These are phyloP conservation scores for Eugnorisma glareosa DNA, from an alignment of 2,888 invertebrate species.

Conservation along the genomic window DNA sequence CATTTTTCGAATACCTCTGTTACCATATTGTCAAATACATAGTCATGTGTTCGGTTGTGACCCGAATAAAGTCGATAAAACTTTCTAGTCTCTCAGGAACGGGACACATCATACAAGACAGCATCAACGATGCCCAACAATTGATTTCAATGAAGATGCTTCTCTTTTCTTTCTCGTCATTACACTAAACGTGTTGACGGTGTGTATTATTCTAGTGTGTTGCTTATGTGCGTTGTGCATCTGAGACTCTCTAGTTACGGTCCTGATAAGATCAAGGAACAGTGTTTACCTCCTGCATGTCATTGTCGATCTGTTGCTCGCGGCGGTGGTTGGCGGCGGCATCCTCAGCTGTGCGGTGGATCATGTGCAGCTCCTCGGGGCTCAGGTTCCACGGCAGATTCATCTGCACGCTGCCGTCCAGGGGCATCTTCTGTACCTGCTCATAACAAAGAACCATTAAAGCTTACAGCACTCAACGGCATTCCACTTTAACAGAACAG, in stretches of 20 bases:
- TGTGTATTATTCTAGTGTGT: not conserved
- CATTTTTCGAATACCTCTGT: not conserved
- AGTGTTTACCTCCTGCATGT: conserved; percentile 85
- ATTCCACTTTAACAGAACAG: not conserved
- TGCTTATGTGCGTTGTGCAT: not conserved
- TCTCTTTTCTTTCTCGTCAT: not conserved
- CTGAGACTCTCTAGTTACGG: not conserved
- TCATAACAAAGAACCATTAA: not conserved
- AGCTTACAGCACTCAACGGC: not conserved
- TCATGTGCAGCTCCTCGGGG: conserved; percentile 85
- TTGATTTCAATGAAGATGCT: not conserved
- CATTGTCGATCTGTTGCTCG: conserved; percentile 86
- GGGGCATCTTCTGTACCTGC: conserved; percentile 83
- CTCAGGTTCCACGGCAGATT: conserved; percentile 86
- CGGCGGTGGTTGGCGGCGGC: conserved; percentile 81
- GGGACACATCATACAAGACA: not conserved
- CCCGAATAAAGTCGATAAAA: not conserved
- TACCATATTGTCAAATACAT: not conserved
- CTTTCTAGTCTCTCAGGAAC: not conserved
- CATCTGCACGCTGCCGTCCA: conserved; percentile 85
- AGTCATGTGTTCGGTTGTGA: not conserved
- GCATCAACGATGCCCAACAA: not conserved
- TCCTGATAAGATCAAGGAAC: not conserved
- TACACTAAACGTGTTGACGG: not conserved
- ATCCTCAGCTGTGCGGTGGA: conserved; percentile 86